phyloP scores from a whole-genome alignment of 2,888 invertebrate genomes.

The Drosophila phalerata region DNA sequence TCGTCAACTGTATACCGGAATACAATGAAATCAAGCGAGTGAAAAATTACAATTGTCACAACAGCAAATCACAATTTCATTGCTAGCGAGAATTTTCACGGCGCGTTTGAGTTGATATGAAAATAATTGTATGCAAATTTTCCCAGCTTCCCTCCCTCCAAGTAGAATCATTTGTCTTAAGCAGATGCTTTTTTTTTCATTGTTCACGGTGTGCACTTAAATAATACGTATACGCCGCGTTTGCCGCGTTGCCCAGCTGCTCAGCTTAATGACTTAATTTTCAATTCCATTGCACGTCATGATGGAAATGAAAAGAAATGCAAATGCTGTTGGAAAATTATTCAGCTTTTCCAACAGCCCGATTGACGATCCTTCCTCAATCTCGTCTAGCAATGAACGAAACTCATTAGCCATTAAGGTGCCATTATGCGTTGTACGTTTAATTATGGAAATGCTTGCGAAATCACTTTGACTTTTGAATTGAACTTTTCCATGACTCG shows the following conservation, averaged over 20 bases:
- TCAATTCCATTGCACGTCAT: constrained; percentile 74
- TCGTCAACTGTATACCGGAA: neutral
- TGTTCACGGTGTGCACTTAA: constrained; percentile 35
- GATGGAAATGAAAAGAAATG: constrained; percentile 60
- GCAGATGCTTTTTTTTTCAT: constrained; percentile 18
- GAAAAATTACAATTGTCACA: constrained; percentile 81
- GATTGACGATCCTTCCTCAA: constrained; percentile 5
- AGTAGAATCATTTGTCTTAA: constrained; percentile 63
- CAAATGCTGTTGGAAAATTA: constrained; percentile 62
- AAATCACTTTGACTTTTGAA: constrained; percentile 26
- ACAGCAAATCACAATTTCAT: constrained; percentile 79
- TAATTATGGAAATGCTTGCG: constrained; percentile 68
- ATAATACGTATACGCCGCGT: constrained; percentile 60
- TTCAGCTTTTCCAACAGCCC: neutral
- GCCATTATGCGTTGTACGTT: constrained; percentile 73
- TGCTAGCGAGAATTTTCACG: constrained; percentile 62
- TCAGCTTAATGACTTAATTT: constrained; percentile 79
- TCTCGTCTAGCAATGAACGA: constrained; percentile 12
- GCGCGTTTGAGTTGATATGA: constrained; percentile 70
- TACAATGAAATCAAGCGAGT: constrained; percentile 70
- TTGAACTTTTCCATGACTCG: constrained; percentile 9
- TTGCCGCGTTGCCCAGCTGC: constrained; percentile 37
- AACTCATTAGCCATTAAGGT: constrained; percentile 76
- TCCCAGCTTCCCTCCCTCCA: neutral
- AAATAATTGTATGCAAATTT: constrained; percentile 81